A percentile compares a stretch with the other conserved stretches of the same genome.
Conservation (phyloP, 2,113 vertebrate genomes). For the Rhynchomys soricoides region DNA sequence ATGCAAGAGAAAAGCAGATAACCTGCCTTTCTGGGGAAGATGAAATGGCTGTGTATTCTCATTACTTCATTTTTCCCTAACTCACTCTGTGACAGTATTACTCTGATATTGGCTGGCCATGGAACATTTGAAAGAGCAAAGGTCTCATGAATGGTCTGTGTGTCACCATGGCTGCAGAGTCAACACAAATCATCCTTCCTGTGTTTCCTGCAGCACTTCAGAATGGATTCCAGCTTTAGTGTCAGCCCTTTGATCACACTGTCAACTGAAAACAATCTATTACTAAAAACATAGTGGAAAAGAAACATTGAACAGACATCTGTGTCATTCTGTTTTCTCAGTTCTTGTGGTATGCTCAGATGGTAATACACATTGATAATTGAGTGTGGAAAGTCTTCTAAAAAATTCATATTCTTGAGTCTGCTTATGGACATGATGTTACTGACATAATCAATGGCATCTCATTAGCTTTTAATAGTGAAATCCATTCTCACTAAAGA, state of each 20-base stretch:
- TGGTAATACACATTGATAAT: not conserved
- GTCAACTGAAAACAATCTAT: slow-evolving; percentile 39
- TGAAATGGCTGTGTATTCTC: slow-evolving; percentile 32
- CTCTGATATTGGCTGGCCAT: slow-evolving; percentile 56
- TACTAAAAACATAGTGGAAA: not conserved
- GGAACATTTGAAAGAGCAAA: slow-evolving; percentile 68
- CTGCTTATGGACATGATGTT: not conserved
- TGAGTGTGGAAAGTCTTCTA: not conserved
- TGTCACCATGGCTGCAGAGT: slow-evolving; percentile 54
- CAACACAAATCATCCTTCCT: slow-evolving; percentile 9
- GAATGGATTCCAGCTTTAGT: slow-evolving; percentile 5
- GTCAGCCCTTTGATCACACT: not conserved
- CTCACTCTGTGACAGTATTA: slow-evolving; percentile 27
- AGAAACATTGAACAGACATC: not conserved
- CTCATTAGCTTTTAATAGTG: not conserved
- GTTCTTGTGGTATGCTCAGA: not conserved
- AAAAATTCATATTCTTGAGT: not conserved
- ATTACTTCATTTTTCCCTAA: slow-evolving; percentile 68
- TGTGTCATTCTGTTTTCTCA: not conserved
- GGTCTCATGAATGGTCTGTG: slow-evolving; percentile 60
- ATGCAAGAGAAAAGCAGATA: not conserved
- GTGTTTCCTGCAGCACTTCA: slow-evolving; percentile 15
- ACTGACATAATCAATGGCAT: not conserved
- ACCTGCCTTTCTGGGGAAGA: slow-evolving; percentile 36
- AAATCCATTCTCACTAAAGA: not conserved